These are phyloP conservation scores for Rhyacichthys aspro DNA, from an alignment of 2,797 vertebrate species.

Conservation along the genomic window DNA sequence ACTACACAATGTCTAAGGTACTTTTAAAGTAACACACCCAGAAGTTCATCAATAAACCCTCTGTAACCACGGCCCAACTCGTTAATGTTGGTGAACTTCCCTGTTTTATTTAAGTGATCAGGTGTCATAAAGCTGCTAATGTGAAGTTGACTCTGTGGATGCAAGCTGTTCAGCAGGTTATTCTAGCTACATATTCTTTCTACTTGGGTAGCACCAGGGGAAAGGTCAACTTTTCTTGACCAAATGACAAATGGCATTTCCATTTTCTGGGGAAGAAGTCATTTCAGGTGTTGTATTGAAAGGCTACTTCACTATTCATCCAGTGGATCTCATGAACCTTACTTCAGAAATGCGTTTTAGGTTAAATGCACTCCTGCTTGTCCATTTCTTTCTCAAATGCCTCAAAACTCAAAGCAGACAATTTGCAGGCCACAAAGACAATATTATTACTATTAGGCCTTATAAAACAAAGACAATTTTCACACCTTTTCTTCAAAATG, in stretches of 20 bases:
- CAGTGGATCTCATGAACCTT: background rate
- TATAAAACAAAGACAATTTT: too few species aligned
- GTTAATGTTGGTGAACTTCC: slow-evolving; percentile 5
- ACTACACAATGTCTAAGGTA: too few species aligned
- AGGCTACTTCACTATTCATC: background rate
- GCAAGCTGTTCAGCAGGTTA: slow-evolving; percentile 14
- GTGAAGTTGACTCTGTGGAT: slow-evolving; percentile 5
- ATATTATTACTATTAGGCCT: too few species aligned
- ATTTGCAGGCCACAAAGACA: too few species aligned
- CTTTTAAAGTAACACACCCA: too few species aligned
- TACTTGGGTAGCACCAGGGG: background rate
- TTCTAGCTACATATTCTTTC: background rate
- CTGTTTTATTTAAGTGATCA: slow-evolving; percentile 8
- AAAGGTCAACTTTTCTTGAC: slow-evolving; percentile 1
- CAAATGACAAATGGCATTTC: background rate
- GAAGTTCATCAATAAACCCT: too few species aligned
- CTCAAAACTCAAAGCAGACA: slow-evolving; percentile 4
- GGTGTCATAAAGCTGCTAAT: slow-evolving; percentile 11
- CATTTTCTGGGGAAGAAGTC: too few species aligned
- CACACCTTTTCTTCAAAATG: too few species aligned
- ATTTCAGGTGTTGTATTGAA: background rate
- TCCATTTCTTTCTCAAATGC: background rate
- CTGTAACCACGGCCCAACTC: slow-evolving; percentile 1
- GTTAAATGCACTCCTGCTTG: too few species aligned
- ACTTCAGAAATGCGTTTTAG: background rate